Base-by-base conservation (phyloP, 30 jellyfish, hydroid and myxozoan genomes). In the Chrysaora quinquecirrha region DNA sequence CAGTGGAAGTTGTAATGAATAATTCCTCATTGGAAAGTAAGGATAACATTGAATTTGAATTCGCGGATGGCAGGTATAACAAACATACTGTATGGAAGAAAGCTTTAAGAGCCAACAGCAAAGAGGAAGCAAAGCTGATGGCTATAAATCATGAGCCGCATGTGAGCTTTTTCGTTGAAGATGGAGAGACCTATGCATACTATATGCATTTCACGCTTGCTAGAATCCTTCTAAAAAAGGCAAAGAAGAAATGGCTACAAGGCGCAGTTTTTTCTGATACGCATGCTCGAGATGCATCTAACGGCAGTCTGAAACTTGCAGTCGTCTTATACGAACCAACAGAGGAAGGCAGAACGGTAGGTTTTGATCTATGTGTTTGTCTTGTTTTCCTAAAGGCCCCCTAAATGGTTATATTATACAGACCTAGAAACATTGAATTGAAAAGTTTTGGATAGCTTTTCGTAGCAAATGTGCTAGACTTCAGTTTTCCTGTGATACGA, bases 131-230 rank as follows among this genome's bases (percentile, higher is more conserved):
- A 3, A 30, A 32, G 28, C 20, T 18, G 11, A 12, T 47, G 64
- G 82, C 82, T 10, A 30, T 70, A 19, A 6, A 11, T 16, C 27
- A 29, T 1, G 82, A 70, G 20, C 82, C 82, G 1, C 82, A 70
- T 43, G 82, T 70, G 11, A 70, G 82, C 32, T 70, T 31, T 67
- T 70, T 1, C 30, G 67, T 70, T 9, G 67, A 29, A 10, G 32
- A 38, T 22, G 31, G 32, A 4, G 0, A 19, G 11, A 70, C 67
- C 29, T 52, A 24, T 24, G 82, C 82, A 21, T 70, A 31, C 30
- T 70, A 70, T 30, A 70, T 70, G 82, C 82, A 70, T 70, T 70
- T 70, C 43, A 70, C 82, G 22, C 56, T 34, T 18, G 82, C 68
- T 11, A 66, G 82, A 12, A 70, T 1, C 30, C 28, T 70, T 0